Percentiles rank a stretch among this genome's conserved stretches.
phyloP scores from a whole-genome alignment of 2,113 vertebrate species.

The Sigmodon hispidus region DNA sequence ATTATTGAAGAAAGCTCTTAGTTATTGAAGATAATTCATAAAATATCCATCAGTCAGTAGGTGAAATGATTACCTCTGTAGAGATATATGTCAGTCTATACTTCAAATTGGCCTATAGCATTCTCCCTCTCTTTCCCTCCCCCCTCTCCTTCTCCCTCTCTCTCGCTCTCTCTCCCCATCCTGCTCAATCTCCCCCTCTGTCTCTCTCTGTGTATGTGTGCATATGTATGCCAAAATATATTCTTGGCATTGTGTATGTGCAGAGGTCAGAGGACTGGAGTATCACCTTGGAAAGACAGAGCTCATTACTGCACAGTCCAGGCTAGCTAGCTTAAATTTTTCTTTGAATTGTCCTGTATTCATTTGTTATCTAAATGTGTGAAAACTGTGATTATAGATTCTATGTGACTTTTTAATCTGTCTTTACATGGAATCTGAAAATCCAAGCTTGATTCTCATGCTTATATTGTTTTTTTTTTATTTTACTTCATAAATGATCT shows the following conservation, averaged over 20 bases:
- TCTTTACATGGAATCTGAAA: background rate
- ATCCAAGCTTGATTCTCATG: background rate
- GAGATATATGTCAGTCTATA: background rate
- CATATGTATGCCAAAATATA: background rate
- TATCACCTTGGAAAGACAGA: background rate
- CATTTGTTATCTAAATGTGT: background rate
- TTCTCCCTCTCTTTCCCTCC: too few species aligned
- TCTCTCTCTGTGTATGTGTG: too few species aligned
- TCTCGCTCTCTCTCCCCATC: too few species aligned
- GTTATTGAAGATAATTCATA: background rate
- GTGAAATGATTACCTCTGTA: background rate
- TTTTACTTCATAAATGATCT: conserved; percentile 12
- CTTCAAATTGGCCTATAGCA: background rate
- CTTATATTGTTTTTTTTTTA: too few species aligned
- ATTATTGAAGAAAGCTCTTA: background rate
- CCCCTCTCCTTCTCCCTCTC: too few species aligned
- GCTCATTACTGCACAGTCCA: too few species aligned
- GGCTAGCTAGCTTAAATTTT: background rate
- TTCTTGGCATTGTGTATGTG: background rate
- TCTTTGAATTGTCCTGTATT: background rate
- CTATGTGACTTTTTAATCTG: background rate
- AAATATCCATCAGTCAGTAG: background rate
- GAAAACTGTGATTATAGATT: background rate
- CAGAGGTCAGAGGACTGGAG: background rate
- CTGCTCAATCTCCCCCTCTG: too few species aligned